Conservation (phyloP, 2,113 vertebrate genomes). For the Vulpes vulpes region DNA sequence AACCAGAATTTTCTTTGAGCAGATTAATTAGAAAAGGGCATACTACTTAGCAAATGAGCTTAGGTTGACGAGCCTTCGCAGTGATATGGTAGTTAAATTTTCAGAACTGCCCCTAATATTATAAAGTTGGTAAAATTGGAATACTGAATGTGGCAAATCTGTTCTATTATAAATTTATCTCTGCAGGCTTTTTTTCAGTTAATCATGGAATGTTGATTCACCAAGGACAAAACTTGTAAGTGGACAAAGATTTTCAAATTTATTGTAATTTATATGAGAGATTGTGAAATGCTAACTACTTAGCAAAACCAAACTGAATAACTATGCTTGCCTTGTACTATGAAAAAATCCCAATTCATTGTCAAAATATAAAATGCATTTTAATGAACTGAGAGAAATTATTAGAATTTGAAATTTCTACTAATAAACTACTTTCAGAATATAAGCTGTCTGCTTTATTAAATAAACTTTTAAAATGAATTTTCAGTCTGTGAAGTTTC, state of each 20-base stretch:
- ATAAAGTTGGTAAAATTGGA: neutral
- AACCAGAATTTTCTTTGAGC: neutral
- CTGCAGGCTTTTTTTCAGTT: neutral
- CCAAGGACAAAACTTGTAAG: neutral
- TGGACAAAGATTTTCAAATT: neutral
- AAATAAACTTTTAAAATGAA: neutral
- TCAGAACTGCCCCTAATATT: neutral
- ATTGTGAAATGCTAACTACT: neutral
- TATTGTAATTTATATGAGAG: neutral
- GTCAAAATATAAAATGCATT: neutral
- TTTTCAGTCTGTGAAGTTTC: neutral
- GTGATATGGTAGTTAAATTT: neutral
- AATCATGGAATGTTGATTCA: neutral
- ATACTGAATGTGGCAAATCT: neutral
- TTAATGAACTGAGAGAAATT: neutral
- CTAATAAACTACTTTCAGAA: neutral
- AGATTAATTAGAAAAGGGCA: neutral
- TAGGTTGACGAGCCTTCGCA: neutral
- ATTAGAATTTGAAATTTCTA: slow-evolving; percentile 16
- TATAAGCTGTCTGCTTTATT: neutral
- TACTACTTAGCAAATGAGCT: neutral
- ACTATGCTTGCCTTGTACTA: neutral
- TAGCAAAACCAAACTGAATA: slow-evolving; percentile 4
- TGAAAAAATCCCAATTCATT: neutral
- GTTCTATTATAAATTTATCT: neutral